Base-by-base conservation (phyloP, 2,113 vertebrate species). In the Ardeotis arabs region DNA sequence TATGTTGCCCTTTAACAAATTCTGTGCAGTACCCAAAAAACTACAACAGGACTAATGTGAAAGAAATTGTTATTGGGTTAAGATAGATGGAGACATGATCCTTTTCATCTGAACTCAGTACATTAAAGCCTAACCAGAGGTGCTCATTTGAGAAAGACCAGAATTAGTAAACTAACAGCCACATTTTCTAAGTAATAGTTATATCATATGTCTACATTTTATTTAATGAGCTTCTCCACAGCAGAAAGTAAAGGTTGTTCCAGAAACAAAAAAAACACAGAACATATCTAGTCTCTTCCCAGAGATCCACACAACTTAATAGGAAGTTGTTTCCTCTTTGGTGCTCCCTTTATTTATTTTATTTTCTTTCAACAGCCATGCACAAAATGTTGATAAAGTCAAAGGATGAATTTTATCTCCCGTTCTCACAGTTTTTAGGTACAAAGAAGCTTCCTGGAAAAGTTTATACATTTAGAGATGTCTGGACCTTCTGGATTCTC, bases 371-470 rank as follows among this genome's bases (percentile, higher is more conserved):
- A 70, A 72, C 24, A 81, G n/a, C 27, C 44, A 81, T 6, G 18
- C 52, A 90, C 20, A 90, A 88, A 79, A 87, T 49, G 19, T 90
- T 88, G 72, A 93, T 63, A 62, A 77, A 79, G n/a, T 89, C 73
- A 93, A 66, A 81, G 27, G 59, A 85, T 67, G 0, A 86, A 62
- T 77, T 85, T 74, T 74, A 67, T 91, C 67, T 84, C 52, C 33
- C 3, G 0, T 80, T 68, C 41, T 84, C 60, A 77, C 9, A 52
- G 24, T 10, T 77, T 84, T 81, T 70, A 92, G 55, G 66, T 77
- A 88, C 41, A 70, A 62, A 89, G 39, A 59, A 72, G 45, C 25
- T 75, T 93, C 60, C 47, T 95, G 70, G 83, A 92, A 84, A 85
- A 83, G 28, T 80, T 80, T 27, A 29, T 66, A 35, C 7, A 31